These are phyloP conservation scores for Galerucella pusilla DNA, from an alignment of 2,888 invertebrate genomes.

Conservation along the genomic window DNA sequence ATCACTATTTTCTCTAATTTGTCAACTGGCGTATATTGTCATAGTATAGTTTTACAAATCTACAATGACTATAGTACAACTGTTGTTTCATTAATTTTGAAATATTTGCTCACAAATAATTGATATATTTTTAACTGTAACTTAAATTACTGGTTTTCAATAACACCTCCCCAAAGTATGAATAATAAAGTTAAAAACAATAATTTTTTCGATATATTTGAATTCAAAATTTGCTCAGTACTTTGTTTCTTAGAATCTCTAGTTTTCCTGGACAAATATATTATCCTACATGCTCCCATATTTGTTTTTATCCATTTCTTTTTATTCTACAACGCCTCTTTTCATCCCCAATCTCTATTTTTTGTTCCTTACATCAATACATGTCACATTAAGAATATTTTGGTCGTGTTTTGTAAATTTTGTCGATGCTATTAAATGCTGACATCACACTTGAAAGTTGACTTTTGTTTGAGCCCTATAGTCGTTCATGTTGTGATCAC, in stretches of 20 bases:
- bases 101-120: conserved; percentile 44
- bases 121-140: conserved; percentile 1
- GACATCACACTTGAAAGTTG: conserved; percentile 38
- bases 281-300: background rate
- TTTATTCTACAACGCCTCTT: no score
- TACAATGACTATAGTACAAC: conserved; percentile 31
- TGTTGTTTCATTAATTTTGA: conserved; percentile 37
- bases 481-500: conserved; percentile 49
- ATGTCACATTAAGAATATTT: background rate
- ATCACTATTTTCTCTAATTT: conserved; percentile 14
- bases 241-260: background rate
- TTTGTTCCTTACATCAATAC: background rate
- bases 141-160: background rate
- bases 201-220: no score
- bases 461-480: conserved; percentile 55
- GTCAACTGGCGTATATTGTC: conserved; percentile 13
- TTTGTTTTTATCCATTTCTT: no score
- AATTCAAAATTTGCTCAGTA: no score
- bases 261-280: background rate
- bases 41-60: conserved; percentile 38
- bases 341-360: no score
- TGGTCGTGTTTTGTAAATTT: background rate
- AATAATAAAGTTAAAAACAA: no score
- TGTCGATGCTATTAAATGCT: conserved; percentile 32
- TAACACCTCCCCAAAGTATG: no score